phyloP scores from a whole-genome alignment of 2,888 invertebrate genomes.

The Latrodectus elegans region DNA sequence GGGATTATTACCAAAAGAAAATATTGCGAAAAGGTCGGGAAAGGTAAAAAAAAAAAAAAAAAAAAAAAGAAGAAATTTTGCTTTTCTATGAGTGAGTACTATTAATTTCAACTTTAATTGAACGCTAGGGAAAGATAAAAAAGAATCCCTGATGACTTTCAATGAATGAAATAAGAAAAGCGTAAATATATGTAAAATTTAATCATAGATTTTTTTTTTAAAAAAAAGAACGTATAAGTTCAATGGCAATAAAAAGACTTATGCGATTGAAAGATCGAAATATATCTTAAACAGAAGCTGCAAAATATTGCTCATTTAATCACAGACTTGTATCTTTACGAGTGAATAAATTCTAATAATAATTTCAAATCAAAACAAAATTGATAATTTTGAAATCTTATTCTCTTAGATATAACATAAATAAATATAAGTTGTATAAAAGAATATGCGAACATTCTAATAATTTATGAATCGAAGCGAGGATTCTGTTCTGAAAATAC shows the following conservation, averaged over 20 bases:
- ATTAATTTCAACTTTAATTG: slow-evolving; percentile 55
- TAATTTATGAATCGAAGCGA: too few species aligned
- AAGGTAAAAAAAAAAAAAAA: too few species aligned
- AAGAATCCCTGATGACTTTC: slow-evolving; percentile 41
- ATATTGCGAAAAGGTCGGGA: too few species aligned
- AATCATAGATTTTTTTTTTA: slow-evolving; percentile 28
- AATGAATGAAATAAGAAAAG: slow-evolving; percentile 18
- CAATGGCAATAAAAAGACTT: slow-evolving; percentile 4
- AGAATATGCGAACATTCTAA: too few species aligned
- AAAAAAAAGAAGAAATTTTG: neutral
- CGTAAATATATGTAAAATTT: slow-evolving; percentile 23
- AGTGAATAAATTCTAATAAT: neutral
- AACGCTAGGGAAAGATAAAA: slow-evolving; percentile 24
- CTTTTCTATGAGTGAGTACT: slow-evolving; percentile 7
- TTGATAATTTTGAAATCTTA: too few species aligned
- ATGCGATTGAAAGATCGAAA: neutral
- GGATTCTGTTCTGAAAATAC: too few species aligned
- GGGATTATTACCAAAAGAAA: neutral
- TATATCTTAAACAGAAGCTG: neutral
- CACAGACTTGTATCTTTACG: neutral
- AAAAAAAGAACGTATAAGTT: neutral
- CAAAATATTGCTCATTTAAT: slow-evolving; percentile 9
- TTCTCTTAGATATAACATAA: too few species aligned
- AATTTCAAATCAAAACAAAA: neutral
- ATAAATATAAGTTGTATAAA: too few species aligned